These are phyloP conservation scores for Lateolabrax maculatus DNA, from an alignment of 2,797 vertebrate genomes.

Conservation along the genomic window DNA sequence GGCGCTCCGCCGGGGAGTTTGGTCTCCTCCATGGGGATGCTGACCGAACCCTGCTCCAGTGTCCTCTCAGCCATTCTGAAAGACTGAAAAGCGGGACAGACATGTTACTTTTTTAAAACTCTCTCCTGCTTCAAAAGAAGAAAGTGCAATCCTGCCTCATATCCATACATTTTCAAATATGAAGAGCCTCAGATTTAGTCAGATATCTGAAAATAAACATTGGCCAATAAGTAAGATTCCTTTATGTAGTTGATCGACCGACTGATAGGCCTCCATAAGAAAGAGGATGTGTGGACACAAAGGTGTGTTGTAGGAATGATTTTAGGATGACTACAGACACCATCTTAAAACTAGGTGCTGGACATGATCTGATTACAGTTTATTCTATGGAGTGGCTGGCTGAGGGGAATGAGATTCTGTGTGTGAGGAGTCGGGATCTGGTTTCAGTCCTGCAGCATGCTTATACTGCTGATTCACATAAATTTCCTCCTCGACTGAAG, in stretches of 20 bases:
- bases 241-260: background rate
- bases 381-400: slow-evolving; percentile 55
- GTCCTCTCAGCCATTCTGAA: slow-evolving; percentile 93
- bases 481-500: slow-evolving; percentile 54
- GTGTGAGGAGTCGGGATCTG: slow-evolving; percentile 70
- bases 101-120: background rate
- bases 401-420: slow-evolving; percentile 67
- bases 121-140: background rate
- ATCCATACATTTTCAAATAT: background rate
- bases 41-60: slow-evolving; percentile 86
- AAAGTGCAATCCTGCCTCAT: background rate
- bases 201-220: background rate
- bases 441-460: slow-evolving; percentile 76
- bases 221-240: background rate
- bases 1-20: slow-evolving; percentile 84
- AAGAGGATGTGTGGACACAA: slow-evolving; percentile 24
- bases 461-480: slow-evolving; percentile 78
- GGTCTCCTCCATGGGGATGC: slow-evolving; percentile 93
- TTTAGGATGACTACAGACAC: slow-evolving; percentile 48
- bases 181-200: background rate
- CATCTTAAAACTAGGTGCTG: slow-evolving; percentile 53
- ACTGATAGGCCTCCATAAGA: background rate
- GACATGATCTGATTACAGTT: slow-evolving; percentile 69
- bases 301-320: slow-evolving; percentile 30
- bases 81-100: slow-evolving; percentile 68